Base-by-base conservation (phyloP, 2,113 vertebrate species). In the Dissostichus mawsoni region DNA sequence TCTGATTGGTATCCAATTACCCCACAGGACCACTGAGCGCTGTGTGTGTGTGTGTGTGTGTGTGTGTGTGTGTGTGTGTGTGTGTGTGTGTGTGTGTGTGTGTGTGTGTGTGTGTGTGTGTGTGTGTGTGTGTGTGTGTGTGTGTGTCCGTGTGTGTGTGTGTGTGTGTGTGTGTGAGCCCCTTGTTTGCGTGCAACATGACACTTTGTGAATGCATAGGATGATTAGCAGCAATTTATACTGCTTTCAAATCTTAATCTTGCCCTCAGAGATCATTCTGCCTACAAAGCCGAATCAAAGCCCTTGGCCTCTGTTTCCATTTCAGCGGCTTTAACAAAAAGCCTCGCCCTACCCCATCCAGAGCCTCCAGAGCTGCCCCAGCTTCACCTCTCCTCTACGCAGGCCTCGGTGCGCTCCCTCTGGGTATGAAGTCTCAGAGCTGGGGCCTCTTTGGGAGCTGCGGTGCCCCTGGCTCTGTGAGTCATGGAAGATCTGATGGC, bases 271-370 rank as follows among this genome's bases (percentile, higher is more conserved):
- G 85, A 78, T 80, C 78, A 74, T 84, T 84, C 80, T 74, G 45
- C 85, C 66, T 57, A 80, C 80, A 86, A 86, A 89, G 59, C 25
- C 50, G 18, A 58, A 84, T 89, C 77, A 86, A 88, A 90, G 89
- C 47, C 74, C 48, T 76, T 65, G 55, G 69, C 48, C 67, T 82
- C 41, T 41, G 12, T 80, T 80, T 87, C 68, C 65, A 80, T 82
- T 77, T 89, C 58, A 72, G 58, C 17, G 52, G 81, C 63, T 76
- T 81, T 64, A 55, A 68, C 17, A 56, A 52, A 79, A 68, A 80
- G 57, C 67, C 13, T 11, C 41, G 18, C 29, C 48, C 62, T 68
- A 45, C 57, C 66, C 58, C 69, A 11, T 71, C 69, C 45, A 47
- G 11, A 48, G 12, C 69, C 55, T 65, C 79, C 82, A 80, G 58